Conservation (phyloP, 2,113 vertebrate genomes). For the Mesoclemmys tuberculata region DNA sequence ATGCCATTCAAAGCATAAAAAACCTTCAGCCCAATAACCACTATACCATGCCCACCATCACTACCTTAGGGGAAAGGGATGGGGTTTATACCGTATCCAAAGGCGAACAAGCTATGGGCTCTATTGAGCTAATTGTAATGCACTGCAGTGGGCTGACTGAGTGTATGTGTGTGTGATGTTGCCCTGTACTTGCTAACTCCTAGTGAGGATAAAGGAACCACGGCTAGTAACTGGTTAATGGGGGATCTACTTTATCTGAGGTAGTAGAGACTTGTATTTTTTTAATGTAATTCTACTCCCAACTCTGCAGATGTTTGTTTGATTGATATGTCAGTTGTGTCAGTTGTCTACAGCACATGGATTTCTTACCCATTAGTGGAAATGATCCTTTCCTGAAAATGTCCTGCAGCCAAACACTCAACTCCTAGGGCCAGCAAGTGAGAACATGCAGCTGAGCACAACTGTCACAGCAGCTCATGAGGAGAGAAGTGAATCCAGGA, state of each 20-base stretch:
- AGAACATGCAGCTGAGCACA: neutral
- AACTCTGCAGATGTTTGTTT: neutral
- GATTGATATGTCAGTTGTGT: neutral
- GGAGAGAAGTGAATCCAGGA: neutral
- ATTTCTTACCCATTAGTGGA: neutral
- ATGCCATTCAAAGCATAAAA: neutral
- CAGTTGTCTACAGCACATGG: neutral
- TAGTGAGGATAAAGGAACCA: neutral
- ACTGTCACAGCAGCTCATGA: neutral
- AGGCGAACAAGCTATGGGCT: neutral
- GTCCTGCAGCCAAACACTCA: neutral
- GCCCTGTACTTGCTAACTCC: neutral
- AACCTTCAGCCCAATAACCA: neutral
- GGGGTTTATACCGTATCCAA: neutral
- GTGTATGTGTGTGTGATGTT: neutral
- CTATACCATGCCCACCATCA: neutral
- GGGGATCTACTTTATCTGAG: neutral
- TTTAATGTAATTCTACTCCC: neutral
- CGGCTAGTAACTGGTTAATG: neutral
- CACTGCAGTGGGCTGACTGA: neutral
- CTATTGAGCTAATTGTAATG: neutral
- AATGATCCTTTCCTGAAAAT: neutral
- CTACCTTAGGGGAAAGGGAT: neutral
- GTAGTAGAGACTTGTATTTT: neutral
- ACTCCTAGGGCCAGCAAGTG: neutral